phyloP scores from a whole-genome alignment of 2,888 invertebrate species.

The Notodonta ziczac region DNA sequence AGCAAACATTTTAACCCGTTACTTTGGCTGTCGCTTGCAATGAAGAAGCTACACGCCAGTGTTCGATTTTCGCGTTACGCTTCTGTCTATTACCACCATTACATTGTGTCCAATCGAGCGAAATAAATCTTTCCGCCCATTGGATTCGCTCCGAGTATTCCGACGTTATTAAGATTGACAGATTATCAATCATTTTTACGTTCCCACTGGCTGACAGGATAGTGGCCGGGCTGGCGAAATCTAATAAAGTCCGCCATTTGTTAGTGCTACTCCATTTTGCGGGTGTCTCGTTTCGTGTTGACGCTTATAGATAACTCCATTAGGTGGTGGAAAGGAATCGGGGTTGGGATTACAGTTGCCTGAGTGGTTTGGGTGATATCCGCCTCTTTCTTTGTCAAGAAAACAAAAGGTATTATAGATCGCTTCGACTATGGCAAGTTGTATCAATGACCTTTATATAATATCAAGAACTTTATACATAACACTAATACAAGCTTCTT shows the following conservation, averaged over 20 bases:
- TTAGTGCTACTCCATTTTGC: slow-evolving; percentile 45
- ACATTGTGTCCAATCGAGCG: slow-evolving; percentile 14
- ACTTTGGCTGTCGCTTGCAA: too few relatives aligned
- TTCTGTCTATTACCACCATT: background rate
- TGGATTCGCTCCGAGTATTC: slow-evolving; percentile 13
- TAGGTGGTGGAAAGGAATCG: slow-evolving; percentile 32
- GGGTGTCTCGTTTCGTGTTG: slow-evolving; percentile 40
- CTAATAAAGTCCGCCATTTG: slow-evolving; percentile 54
- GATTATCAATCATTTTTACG: slow-evolving; percentile 43
- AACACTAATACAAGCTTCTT: too few relatives aligned
- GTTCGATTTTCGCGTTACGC: background rate
- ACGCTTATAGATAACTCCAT: slow-evolving; percentile 47
- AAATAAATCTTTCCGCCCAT: slow-evolving; percentile 15
- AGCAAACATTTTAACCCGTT: too few relatives aligned
- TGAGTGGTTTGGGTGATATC: background rate
- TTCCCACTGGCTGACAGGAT: slow-evolving; percentile 22
- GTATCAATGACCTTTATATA: too few relatives aligned
- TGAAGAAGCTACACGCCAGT: too few relatives aligned
- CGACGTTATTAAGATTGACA: slow-evolving; percentile 27
- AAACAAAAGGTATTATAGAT: background rate
- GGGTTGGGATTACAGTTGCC: slow-evolving; percentile 22
- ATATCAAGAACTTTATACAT: too few relatives aligned
- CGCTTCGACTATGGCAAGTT: too few relatives aligned
- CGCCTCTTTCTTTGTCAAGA: background rate
- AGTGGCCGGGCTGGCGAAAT: slow-evolving; percentile 38